phyloP scores from a whole-genome alignment of 2,113 vertebrate genomes.

The Pachypanchax playfairii region DNA sequence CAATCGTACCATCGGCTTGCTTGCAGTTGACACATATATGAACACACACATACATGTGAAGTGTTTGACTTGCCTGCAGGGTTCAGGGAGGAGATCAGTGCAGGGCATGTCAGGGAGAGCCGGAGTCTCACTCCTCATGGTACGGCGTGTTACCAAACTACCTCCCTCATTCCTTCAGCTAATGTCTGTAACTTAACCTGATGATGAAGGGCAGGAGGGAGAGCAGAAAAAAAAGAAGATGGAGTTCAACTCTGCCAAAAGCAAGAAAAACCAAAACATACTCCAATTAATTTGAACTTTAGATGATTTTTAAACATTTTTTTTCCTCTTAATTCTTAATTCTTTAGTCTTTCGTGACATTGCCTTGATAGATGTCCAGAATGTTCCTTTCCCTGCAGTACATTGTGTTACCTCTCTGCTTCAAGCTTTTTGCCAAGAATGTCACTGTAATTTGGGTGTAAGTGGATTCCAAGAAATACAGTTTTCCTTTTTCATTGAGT shows the following conservation, averaged over 20 bases:
- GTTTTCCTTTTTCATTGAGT: constrained; percentile 69
- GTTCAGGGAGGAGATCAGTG: constrained; percentile 80
- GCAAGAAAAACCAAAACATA: constrained; percentile 5
- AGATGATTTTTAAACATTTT: constrained; percentile 47
- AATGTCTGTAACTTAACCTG: constrained; percentile 74
- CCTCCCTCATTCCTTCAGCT: constrained; percentile 93
- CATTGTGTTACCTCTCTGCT: constrained; percentile 53
- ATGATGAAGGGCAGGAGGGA: constrained; percentile 56
- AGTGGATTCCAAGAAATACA: constrained; percentile 76
- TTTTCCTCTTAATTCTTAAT: constrained; percentile 42
- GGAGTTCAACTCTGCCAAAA: constrained; percentile 49
- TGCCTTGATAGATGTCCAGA: constrained; percentile 60
- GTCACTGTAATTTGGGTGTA: constrained; percentile 72
- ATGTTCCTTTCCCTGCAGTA: constrained; percentile 46
- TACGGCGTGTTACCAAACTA: constrained; percentile 94
- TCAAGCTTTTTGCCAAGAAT: constrained; percentile 67
- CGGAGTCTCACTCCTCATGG: constrained; percentile 86
- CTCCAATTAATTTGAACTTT: constrained; percentile 8
- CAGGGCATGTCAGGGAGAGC: constrained; percentile 84
- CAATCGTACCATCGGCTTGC: constrained; percentile 50
- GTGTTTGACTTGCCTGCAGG: constrained; percentile 26
- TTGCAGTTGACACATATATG: constrained; percentile 40
- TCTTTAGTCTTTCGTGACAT: constrained; percentile 43
- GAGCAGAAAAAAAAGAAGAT: constrained; percentile 11
- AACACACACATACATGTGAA: constrained; percentile 19